Evolutionary conservation across 2,797 vertebrate genomes (phyloP), one percentile per base, ranked within the genome.

Genomic region (Xerus rutilus): DNA sequence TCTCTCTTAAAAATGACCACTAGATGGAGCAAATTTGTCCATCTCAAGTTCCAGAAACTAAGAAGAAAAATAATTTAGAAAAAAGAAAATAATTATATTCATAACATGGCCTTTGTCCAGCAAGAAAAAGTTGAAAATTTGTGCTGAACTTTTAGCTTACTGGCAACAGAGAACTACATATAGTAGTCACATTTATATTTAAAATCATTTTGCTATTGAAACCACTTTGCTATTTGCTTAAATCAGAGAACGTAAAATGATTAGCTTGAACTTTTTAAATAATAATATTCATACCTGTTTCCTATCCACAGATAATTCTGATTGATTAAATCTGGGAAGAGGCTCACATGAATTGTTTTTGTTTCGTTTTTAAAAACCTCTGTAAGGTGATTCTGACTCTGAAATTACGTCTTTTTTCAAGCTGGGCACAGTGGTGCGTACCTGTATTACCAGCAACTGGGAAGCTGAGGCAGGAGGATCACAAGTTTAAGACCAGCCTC

Each of bases 1-100:
- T 47, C 2, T 18, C n/a, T 62, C 72, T 65, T 86, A 54, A 85
- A 59, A 89, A 93, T 67, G 62, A 88, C 89, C 95, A 88, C 70
- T 86, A 97, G 64, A 74, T 67, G 76, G 79, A 7, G 25, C 57
- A 76, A 52, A 91, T 62, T 21, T 65, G 65, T 32, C 45, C 17
- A 65, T 72, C 59, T 93, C 52, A 64, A 94, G 47, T 69, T 91
- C 25, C 49, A 82, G 73, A 89, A 83, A 54, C 7, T 2, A 62
- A 78, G 28, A 62, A 70, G 35, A 79, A 88, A 91, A 89, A 90
- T 47, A 90, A 83, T 57, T 82, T 39, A 59, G 45, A 86, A 76
- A 15, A 72, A 47, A 54, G 65, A 95, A 89, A 95, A 92, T 70
- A 52, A 74, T 57, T 77, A 43, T 54, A 49, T 65, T 72, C 28